Base-by-base conservation (phyloP, 2,888 invertebrate species). In the Lepidocyrtinus sp. region DNA sequence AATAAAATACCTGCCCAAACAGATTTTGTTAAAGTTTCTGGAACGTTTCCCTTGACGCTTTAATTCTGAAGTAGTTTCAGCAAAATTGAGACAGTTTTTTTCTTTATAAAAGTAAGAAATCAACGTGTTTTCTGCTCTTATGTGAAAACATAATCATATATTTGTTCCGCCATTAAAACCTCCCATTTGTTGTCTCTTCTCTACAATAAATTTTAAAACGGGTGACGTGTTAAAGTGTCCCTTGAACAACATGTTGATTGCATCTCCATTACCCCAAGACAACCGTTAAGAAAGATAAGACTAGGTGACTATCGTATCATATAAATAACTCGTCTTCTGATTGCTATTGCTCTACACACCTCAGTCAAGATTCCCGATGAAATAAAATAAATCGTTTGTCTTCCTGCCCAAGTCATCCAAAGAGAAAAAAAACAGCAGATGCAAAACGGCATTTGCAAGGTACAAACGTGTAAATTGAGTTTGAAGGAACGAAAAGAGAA, bases 211-310 rank as follows among this genome's bases (percentile, higher is more conserved):
- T 70, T 61, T 12, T 70, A 26, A 61, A 24, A 27, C 24, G 70
- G 36, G 55, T 17, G 70, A 70, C 61, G 55, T 70, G 61, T 55
- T 46, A 36, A 25, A 63, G 69, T 76, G 64, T 64, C 76, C 64
- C 22, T 62, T 76, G 50, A 70, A 70, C 76, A 76, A 76, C 76
- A 50, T 70, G 76, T 76, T 76, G 76, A 70, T 76, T 76, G 63
- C 64, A 46, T 76, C 76, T 76, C 63, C 70, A 59, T 69, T 76
- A 63, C 25, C 76, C 70, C 76, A 70, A 61, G 64, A 70, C 64
- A 76, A 69, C 62, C 63, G 55, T 76, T 76, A 69, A 76, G 70
- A 63, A 69, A 67, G 55, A 46, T 22, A 71, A 72, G 36, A 59
- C 25, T 3, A 15, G 19, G 36, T 36, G 36, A 36, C 36, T 5